A percentile compares a stretch with the other conserved stretches of the same genome.
Evolutionary conservation across 2,113 vertebrate genomes (phyloP).

Genomic region (Myiagra hebetior): DNA sequence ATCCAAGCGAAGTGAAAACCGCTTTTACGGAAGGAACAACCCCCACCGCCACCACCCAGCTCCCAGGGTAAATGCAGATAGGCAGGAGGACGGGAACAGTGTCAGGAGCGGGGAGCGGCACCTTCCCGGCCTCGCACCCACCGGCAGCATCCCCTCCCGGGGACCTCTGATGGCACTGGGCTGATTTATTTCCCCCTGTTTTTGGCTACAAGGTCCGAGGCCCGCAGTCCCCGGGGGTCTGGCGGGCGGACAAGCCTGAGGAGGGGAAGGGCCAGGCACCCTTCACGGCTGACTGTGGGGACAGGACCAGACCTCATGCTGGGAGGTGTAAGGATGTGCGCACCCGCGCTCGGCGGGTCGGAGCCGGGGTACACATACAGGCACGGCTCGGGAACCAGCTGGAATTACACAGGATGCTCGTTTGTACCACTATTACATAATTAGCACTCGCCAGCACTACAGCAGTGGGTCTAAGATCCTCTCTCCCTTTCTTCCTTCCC

Average conservation of each 20-base stretch:
- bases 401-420: accelerated
- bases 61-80: not conserved
- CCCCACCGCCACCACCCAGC: accelerated
- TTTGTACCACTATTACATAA: accelerated
- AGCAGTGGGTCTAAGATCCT: accelerated
- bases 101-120: accelerated
- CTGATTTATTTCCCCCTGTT: accelerated
- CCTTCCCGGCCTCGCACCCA: accelerated
- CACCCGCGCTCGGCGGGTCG: no score
- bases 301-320: accelerated
- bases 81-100: no score
- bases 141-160: not conserved
- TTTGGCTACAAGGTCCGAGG: not conserved
- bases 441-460: accelerated
- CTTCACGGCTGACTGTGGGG: accelerated
- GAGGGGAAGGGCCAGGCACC: not conserved
- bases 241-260: not conserved
- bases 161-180: accelerated
- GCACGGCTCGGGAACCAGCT: accelerated
- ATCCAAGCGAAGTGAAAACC: accelerated
- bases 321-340: accelerated
- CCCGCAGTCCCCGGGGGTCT: accelerated
- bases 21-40: not conserved
- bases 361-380: accelerated
- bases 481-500: no score